Conservation (phyloP, 1,140 invertebrate genomes). For the Cyphomyrmex costatus region DNA sequence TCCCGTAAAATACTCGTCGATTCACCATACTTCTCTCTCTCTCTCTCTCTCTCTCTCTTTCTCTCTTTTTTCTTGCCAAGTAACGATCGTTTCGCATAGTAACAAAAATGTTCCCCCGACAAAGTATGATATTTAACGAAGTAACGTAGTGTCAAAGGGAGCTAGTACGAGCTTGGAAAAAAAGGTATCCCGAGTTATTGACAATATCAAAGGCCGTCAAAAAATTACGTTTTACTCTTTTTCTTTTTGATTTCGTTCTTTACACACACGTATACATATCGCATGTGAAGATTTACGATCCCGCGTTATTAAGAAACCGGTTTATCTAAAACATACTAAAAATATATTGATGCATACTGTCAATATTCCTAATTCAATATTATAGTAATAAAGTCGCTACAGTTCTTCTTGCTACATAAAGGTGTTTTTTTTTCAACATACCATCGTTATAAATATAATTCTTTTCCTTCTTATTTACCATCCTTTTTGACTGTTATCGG, state of each 20-base stretch:
- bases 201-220: constrained; percentile 55
- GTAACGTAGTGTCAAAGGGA: constrained; percentile 58
- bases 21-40: constrained; percentile 6
- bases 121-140: constrained; percentile 60
- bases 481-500: too few relatives aligned
- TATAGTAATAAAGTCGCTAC: too few relatives aligned
- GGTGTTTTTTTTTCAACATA: too few relatives aligned
- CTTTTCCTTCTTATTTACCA: too few relatives aligned
- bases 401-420: too few relatives aligned
- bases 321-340: too few relatives aligned
- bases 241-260: constrained; percentile 36
- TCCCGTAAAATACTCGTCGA: constrained; percentile 50
- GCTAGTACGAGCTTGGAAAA: constrained; percentile 60
- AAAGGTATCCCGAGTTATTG: constrained; percentile 26
- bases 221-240: constrained; percentile 48
- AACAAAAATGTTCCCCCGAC: constrained; percentile 53
- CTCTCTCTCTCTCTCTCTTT: constrained; percentile 7
- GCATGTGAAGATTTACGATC: background rate
- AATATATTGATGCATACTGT: too few relatives aligned
- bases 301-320: background rate
- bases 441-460: too few relatives aligned
- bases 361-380: too few relatives aligned
- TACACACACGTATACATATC: background rate
- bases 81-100: constrained; percentile 48
- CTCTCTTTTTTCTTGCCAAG: constrained; percentile 50